Evolutionary conservation across 2,113 vertebrate genomes (phyloP), one percentile per base, ranked within the genome.

Genomic region (Mormoops blainvillei): DNA sequence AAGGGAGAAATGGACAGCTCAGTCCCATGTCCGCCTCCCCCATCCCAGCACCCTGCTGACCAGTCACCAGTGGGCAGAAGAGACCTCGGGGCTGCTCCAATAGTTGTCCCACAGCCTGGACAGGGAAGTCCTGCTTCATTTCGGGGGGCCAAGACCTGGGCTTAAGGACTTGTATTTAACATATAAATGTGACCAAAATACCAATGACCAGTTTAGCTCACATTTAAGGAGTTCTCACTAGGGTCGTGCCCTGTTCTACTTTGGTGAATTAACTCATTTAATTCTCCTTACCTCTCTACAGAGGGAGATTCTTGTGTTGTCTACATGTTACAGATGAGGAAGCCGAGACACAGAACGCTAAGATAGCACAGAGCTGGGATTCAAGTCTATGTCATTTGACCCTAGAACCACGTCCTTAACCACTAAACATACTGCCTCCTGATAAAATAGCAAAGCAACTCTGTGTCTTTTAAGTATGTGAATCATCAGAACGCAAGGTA

Each of bases 1-100:
- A 28, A 50, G n/a, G 41, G 38, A 76, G 50, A 31, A 89, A 41
- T 0, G 14, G 38, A 48, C 0, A 0, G 1, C 50, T 26, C 4
- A 0, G 16, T 63, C 65, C 41, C 67, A 33, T 31, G n/a, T 58
- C 43, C 33, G 16, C 26, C 43, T n/a, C 20, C 16, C 24, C 3
- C 0, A 22, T 36, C 52, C 80, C 14, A 33, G 45, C 54, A 56
- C 71, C 81, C 31, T 19, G 31, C 71, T 45, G 80, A 56, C 33
- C 41, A 50, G 43, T 36, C 45, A 52, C 54, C 56, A 18, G 38
- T 0, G 11, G 15, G 38, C 41, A 68, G 4, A 16, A 58, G 58
- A 4, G 24, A 4, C 5, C 16, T 87, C 13, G 15, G 41, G 54
- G 52, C 22, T 7, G 12, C 54, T 54, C 22, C 73, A 41, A 41